Percentiles rank a stretch among this genome's conserved stretches.
Conservation (phyloP, 2,113 vertebrate genomes). For the Phylloscopus whistleri region DNA sequence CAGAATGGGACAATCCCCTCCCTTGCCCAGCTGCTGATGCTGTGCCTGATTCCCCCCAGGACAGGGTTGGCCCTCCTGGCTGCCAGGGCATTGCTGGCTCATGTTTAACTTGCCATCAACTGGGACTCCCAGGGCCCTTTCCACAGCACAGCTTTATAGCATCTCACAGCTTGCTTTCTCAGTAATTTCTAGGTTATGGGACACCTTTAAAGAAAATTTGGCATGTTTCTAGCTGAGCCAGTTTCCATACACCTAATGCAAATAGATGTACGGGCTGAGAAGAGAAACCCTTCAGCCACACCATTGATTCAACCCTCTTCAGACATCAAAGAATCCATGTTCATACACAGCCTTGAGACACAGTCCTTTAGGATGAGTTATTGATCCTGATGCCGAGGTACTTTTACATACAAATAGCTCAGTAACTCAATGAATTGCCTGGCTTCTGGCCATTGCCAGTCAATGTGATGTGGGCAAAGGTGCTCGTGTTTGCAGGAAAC, state of each 20-base stretch:
- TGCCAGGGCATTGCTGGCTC: not conserved
- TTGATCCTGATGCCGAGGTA: not conserved
- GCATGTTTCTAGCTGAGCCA: not conserved
- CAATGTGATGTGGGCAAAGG: accelerated
- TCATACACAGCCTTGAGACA: not conserved
- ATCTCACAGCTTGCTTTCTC: not conserved
- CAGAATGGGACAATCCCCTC: not conserved
- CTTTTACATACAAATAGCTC: not conserved
- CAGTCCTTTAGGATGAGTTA: not conserved
- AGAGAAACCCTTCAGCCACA: not conserved
- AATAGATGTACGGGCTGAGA: not conserved
- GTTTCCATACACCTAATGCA: not conserved
- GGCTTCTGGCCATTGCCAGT: not conserved
- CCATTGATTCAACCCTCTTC: not conserved
- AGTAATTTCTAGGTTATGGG: not conserved
- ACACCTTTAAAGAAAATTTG: not conserved
- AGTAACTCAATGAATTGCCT: not conserved
- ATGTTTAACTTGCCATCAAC: accelerated
- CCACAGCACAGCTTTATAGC: not conserved
- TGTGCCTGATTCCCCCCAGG: not conserved
- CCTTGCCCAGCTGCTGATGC: accelerated
- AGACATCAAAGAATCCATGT: not conserved
- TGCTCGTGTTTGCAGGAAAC: not conserved
- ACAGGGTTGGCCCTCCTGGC: accelerated
- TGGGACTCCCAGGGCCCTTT: not conserved